Base-by-base conservation (phyloP, 2,888 invertebrate genomes). In the Lithophane socia region DNA sequence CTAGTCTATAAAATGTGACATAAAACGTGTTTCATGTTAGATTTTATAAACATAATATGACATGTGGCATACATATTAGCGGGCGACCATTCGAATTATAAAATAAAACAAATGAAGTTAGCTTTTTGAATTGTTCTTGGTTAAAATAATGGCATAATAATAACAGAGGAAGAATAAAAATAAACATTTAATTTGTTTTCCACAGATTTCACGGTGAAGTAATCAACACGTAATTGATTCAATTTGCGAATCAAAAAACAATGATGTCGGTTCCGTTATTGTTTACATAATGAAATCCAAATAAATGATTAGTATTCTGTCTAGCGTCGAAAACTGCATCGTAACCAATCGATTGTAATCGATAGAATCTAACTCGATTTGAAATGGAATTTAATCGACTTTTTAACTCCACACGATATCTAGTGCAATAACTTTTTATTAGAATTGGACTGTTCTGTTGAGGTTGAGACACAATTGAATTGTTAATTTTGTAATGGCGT, bases 321-420 rank as follows among this genome's bases (percentile, higher is more conserved):
- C 78, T 71, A 77, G 67, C 66, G 61, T 84, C 29, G 73, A 83
- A 86, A 85, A 80, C 75, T 88, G 80, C 85, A 86, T 86, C 71
- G 80, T 77, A 79, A 87, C 82, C 60, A 87, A 86, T 82, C 73
- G 73, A 82, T 87, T 80, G 84, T 82, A 83, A 87, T 87, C 80
- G 65, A 84, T 77, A 78, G 58, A 42, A 37, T 75, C 76, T 69
- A 63, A 78, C 75, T 82, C 79, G 84, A 79, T 86, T 60, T 73
- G 49, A 80, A 82, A 86, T 73, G 37, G 64, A 86, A 85, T 86
- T 85, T 71, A 81, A 77, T 82, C 70, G 73, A 79, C 65, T 84
- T 83, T 86, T 86, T 70, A 64, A 75, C 71, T 80, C 68, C 76
- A 82, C 69, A 72, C 80, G 84, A 80, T 83, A 81, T 71, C 71